A percentile compares a stretch with the other conserved stretches of the same genome.
Evolutionary conservation across 2,113 vertebrate genomes (phyloP).

Genomic region (Embiotoca jacksoni): DNA sequence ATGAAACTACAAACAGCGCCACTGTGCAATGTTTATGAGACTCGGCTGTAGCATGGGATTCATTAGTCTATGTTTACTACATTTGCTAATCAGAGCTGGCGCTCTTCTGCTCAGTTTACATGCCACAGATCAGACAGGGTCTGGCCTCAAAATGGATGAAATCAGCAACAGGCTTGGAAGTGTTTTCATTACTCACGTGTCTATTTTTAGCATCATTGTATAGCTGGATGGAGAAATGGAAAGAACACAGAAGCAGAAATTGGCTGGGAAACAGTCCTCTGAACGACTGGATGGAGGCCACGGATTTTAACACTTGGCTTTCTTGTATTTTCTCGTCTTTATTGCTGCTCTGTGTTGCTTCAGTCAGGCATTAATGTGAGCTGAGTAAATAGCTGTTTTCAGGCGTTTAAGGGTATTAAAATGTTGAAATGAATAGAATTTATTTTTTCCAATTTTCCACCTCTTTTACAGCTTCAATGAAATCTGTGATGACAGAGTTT

Average conservation of each 20-base stretch:
- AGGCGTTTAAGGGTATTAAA: conserved; percentile 10
- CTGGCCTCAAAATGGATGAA: conserved; percentile 43
- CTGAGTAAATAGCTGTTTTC: conserved; percentile 24
- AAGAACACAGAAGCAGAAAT: conserved; percentile 56
- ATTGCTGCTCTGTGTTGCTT: conserved; percentile 10
- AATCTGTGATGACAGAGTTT: not conserved
- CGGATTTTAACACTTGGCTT: conserved; percentile 44
- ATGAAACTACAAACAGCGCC: conserved; percentile 18
- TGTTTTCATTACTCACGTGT: conserved; percentile 69
- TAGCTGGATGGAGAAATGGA: conserved; percentile 71
- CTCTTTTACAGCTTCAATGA: conserved; percentile 9
- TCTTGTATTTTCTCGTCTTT: conserved; percentile 40
- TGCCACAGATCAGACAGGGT: conserved; percentile 62
- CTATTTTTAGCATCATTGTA: conserved; percentile 74
- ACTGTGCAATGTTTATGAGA: conserved; percentile 34
- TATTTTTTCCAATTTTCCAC: not conserved
- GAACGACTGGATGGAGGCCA: conserved; percentile 48
- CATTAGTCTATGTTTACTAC: conserved; percentile 66
- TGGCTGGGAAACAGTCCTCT: conserved; percentile 32
- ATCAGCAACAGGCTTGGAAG: conserved; percentile 69
- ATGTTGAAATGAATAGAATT: not conserved
- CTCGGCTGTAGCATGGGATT: conserved; percentile 45
- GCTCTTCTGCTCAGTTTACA: conserved; percentile 53
- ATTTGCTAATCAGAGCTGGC: conserved; percentile 63
- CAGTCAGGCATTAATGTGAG: conserved; percentile 24